Percentiles rank a stretch among this genome's conserved stretches.
phyloP scores from a whole-genome alignment of 2,113 vertebrate species.

The Excalfactoria chinensis region DNA sequence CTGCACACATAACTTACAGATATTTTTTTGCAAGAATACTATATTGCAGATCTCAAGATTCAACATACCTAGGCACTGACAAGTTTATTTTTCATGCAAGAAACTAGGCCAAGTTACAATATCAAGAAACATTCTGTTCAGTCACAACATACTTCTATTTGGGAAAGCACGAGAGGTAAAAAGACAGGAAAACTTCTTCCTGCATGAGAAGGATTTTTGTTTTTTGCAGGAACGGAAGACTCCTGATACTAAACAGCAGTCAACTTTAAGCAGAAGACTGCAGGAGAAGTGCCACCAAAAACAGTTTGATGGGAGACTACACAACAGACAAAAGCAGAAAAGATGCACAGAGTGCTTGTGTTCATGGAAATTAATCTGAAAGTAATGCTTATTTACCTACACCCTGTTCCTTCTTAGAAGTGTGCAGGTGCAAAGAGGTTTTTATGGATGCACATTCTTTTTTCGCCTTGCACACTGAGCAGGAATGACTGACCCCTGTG shows the following conservation, averaged over 20 bases:
- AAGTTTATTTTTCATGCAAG: not conserved
- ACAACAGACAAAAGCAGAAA: not conserved
- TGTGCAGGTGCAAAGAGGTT: not conserved
- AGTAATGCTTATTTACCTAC: conserved; percentile 3
- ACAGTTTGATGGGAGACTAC: not conserved
- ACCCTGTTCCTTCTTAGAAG: not conserved
- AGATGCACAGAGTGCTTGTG: not conserved
- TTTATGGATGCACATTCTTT: not conserved
- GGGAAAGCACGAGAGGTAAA: not conserved
- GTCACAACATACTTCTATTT: not conserved
- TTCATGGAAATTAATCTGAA: not conserved
- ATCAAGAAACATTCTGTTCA: conserved; percentile 10
- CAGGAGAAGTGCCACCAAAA: not conserved
- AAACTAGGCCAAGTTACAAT: conserved; percentile 17
- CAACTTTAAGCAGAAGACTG: conserved; percentile 12
- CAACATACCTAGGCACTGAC: not conserved
- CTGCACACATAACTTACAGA: not conserved
- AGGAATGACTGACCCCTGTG: not conserved
- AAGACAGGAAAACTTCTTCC: not conserved
- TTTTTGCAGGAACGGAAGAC: not conserved
- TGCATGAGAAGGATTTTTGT: not conserved
- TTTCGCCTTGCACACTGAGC: accelerated
- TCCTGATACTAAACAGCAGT: not conserved
- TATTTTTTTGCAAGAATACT: not conserved
- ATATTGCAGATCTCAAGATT: not conserved